Conservation (phyloP, 2,113 vertebrate species). For the Ceyx margarethae region DNA sequence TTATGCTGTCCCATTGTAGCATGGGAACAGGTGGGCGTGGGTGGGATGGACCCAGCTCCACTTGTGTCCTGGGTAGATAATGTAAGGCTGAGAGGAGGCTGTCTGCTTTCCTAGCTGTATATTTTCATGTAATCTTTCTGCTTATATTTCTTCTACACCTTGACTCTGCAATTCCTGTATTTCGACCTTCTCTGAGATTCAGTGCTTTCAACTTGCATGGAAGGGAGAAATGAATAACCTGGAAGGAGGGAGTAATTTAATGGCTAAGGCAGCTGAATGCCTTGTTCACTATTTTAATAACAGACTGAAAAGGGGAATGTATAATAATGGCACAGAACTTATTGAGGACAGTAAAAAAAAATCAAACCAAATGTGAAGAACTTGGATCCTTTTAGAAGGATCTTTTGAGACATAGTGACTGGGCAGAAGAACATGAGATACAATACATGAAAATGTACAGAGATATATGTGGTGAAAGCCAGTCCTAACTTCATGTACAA, state of each 20-base stretch:
- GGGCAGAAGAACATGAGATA: neutral
- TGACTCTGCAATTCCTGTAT: neutral
- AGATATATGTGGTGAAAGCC: accelerated
- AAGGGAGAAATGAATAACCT: neutral
- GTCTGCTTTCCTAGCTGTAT: neutral
- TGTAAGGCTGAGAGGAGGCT: neutral
- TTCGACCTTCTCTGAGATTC: neutral
- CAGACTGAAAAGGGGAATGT: neutral
- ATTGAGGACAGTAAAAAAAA: neutral
- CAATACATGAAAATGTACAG: accelerated
- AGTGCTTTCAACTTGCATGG: neutral
- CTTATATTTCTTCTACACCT: neutral
- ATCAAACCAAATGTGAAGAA: neutral
- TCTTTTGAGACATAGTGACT: neutral
- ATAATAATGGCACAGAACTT: neutral
- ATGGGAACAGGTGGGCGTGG: neutral
- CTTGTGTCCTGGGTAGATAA: neutral
- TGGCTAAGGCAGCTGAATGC: neutral
- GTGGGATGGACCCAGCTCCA: neutral
- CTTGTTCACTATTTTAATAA: neutral
- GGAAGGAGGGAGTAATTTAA: neutral
- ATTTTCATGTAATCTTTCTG: neutral
- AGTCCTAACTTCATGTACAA: neutral
- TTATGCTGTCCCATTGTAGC: neutral
- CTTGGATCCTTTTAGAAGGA: neutral